These are phyloP conservation scores for Drosophila nigricruria DNA, from an alignment of 2,888 invertebrate species.

Conservation along the genomic window DNA sequence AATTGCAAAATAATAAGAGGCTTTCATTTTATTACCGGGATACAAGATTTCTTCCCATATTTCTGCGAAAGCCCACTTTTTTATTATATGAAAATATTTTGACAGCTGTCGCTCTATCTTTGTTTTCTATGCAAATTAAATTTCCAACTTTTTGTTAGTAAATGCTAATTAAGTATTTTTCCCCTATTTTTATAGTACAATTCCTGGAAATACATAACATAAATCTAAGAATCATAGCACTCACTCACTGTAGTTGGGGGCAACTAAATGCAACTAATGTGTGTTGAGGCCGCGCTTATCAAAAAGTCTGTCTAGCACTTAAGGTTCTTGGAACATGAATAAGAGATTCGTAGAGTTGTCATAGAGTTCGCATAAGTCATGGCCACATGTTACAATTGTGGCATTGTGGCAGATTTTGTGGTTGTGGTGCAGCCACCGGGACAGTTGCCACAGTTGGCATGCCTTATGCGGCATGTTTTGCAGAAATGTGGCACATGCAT, in stretches of 20 bases:
- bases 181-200: neutral
- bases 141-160: conserved; percentile 1
- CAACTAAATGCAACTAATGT: conserved; percentile 11
- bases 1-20: too few species aligned
- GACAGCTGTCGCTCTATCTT: neutral
- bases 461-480: conserved; percentile 50
- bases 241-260: neutral
- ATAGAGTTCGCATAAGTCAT: conserved; percentile 53
- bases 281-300: conserved; percentile 30
- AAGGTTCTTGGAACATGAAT: conserved; percentile 24
- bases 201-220: conserved; percentile 14
- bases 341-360: conserved; percentile 44
- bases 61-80: too few species aligned
- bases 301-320: conserved; percentile 24
- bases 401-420: conserved; percentile 60
- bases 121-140: neutral
- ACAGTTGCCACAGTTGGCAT: conserved; percentile 19
- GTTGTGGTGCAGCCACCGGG: conserved; percentile 43
- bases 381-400: conserved; percentile 63
- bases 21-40: too few species aligned
- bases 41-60: too few species aligned
- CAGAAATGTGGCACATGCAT: conserved; percentile 58
- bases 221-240: conserved; percentile 4
- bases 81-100: too few species aligned
- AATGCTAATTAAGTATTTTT: conserved; percentile 43